Percentiles rank a stretch among this genome's conserved stretches.
phyloP scores from a whole-genome alignment of 2,888 invertebrate genomes.

The Dromius quadrimaculatus region DNA sequence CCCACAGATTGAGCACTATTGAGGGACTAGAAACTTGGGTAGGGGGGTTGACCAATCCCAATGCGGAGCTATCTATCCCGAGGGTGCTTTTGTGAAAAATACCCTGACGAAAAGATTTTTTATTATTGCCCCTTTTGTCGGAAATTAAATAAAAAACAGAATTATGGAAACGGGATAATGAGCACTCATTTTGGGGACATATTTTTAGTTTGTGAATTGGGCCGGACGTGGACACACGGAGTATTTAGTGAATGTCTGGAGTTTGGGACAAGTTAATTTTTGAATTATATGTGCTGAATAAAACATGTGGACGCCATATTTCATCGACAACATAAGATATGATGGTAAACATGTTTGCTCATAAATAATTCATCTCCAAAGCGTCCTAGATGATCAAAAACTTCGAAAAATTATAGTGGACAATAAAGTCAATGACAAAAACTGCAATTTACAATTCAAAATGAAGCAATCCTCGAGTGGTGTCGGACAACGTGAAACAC shows the following conservation, averaged over 20 bases:
- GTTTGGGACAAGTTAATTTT: slow-evolving; percentile 1
- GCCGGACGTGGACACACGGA: not conserved
- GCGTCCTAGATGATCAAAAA: not conserved
- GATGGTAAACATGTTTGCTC: slow-evolving; percentile 10
- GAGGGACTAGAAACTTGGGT: slow-evolving; percentile 42
- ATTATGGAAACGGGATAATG: slow-evolving; percentile 19
- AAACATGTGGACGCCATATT: not conserved
- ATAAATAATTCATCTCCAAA: slow-evolving; percentile 9
- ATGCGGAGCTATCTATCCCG: slow-evolving; percentile 8
- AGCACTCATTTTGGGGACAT: not conserved
- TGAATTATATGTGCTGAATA: not conserved
- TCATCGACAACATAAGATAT: slow-evolving; percentile 3
- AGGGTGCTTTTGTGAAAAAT: slow-evolving; percentile 35
- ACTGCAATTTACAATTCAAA: slow-evolving; percentile 32
- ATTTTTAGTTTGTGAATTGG: not conserved
- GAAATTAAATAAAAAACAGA: slow-evolving; percentile 30
- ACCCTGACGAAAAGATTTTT: slow-evolving; percentile 17
- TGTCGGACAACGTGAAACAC: slow-evolving; percentile 4
- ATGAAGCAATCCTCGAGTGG: slow-evolving; percentile 22
- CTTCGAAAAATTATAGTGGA: not conserved
- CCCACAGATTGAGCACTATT: slow-evolving; percentile 43
- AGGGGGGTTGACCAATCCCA: slow-evolving; percentile 38
- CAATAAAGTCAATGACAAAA: slow-evolving; percentile 9
- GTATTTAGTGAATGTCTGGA: not conserved
- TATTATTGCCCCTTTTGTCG: slow-evolving; percentile 13